Conservation (phyloP, 1,140 invertebrate genomes). For the Drosophila parvula region DNA sequence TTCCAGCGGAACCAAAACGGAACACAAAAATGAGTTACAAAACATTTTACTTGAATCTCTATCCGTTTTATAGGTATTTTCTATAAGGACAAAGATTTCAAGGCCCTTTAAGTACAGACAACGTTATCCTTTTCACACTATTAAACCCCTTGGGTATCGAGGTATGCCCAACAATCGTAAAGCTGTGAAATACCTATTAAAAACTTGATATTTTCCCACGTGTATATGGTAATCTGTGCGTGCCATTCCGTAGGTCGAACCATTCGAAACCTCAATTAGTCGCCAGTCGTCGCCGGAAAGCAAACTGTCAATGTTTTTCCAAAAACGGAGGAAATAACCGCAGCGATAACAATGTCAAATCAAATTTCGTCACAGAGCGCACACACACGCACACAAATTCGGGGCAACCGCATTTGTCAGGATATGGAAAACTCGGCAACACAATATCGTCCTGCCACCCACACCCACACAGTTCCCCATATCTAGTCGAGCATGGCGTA, state of each 20-base stretch:
- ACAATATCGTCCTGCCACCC: background rate
- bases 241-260: background rate
- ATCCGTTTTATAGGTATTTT: no score
- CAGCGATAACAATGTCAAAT: constrained; percentile 36
- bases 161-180: background rate
- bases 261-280: constrained; percentile 29
- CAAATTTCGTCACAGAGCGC: constrained; percentile 17
- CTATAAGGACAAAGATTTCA: no score
- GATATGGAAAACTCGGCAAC: constrained; percentile 32
- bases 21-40: background rate
- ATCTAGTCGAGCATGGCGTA: constrained; percentile 49
- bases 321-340: constrained; percentile 8
- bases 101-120: no score
- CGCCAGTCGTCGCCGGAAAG: background rate
- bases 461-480: background rate
- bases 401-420: background rate
- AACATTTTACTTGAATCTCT: no score
- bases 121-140: no score
- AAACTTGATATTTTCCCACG: background rate
- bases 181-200: background rate
- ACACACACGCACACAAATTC: background rate
- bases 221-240: background rate
- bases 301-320: constrained; percentile 6
- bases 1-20: background rate
- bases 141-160: no score